A percentile compares a stretch with the other conserved stretches of the same genome.
These are phyloP conservation scores for Lamellibrachia luymesi DNA, from an alignment of 1,140 invertebrate genomes.

Conservation along the genomic window DNA sequence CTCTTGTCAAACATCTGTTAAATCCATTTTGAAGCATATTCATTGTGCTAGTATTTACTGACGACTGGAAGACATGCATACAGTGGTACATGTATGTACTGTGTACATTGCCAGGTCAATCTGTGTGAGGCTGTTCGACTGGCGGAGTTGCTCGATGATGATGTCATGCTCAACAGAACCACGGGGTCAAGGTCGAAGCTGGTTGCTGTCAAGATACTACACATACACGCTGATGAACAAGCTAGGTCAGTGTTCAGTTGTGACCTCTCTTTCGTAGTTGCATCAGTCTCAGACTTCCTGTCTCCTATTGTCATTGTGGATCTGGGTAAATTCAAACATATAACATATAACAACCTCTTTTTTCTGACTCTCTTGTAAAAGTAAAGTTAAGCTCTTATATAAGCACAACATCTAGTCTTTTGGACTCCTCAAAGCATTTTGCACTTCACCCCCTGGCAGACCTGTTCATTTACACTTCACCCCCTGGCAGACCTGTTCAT, in stretches of 20 bases:
- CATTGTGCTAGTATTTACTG: neutral
- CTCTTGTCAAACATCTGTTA: neutral
- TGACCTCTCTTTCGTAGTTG: neutral
- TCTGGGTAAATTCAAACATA: neutral
- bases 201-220: slow-evolving; percentile 75
- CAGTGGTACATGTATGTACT: too few relatives aligned
- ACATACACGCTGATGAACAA: slow-evolving; percentile 68
- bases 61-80: too few relatives aligned
- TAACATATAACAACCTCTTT: too few relatives aligned
- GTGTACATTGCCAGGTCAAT: slow-evolving; percentile 67
- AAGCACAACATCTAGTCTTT: too few relatives aligned
- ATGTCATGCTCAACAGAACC: slow-evolving; percentile 50
- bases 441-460: too few relatives aligned
- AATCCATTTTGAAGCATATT: neutral
- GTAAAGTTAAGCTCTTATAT: too few relatives aligned
- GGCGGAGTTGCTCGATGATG: slow-evolving; percentile 67
- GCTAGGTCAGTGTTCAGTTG: neutral
- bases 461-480: too few relatives aligned
- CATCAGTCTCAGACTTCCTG: neutral
- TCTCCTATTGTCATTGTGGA: neutral
- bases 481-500: too few relatives aligned
- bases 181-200: slow-evolving; percentile 61
- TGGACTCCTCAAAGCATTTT: too few relatives aligned
- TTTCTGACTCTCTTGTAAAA: too few relatives aligned
- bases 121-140: slow-evolving; percentile 82